These are phyloP conservation scores for Glomeris marginata DNA, from an alignment of 2,888 invertebrate genomes.

Conservation along the genomic window DNA sequence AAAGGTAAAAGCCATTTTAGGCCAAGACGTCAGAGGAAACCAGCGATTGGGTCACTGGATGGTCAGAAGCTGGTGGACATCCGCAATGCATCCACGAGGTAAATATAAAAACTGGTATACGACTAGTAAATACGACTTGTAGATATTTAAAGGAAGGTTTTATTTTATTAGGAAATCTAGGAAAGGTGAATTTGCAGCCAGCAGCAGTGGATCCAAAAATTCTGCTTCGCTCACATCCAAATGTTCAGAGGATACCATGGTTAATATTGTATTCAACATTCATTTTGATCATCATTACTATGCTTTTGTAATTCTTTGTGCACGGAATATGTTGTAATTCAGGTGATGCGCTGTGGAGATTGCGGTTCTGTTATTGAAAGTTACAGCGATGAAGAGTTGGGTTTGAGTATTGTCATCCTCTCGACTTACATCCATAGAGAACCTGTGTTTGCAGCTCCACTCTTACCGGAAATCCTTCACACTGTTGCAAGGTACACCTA, in stretches of 20 bases:
- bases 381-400: constrained; percentile 93
- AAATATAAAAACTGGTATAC: too few species aligned
- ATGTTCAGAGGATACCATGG: too few species aligned
- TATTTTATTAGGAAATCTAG: constrained; percentile 15
- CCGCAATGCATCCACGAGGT: constrained; percentile 12
- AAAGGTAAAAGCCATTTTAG: constrained; percentile 19
- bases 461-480: constrained; percentile 78
- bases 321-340: background rate
- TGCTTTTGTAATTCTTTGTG: too few species aligned
- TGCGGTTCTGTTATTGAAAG: constrained; percentile 79
- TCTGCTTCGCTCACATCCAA: too few species aligned
- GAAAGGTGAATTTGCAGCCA: constrained; percentile 14
- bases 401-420: constrained; percentile 78
- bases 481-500: constrained; percentile 80
- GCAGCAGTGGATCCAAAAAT: background rate
- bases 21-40: constrained; percentile 20
- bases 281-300: too few species aligned
- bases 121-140: too few species aligned
- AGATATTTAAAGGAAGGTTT: too few species aligned
- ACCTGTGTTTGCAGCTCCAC: constrained; percentile 77
- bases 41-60: constrained; percentile 12
- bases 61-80: constrained; percentile 12
- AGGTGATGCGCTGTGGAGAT: constrained; percentile 50
- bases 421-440: constrained; percentile 95
- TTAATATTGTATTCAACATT: too few species aligned